These are phyloP conservation scores for Trichechus manatus DNA, from an alignment of 2,113 vertebrate genomes.

Conservation along the genomic window DNA sequence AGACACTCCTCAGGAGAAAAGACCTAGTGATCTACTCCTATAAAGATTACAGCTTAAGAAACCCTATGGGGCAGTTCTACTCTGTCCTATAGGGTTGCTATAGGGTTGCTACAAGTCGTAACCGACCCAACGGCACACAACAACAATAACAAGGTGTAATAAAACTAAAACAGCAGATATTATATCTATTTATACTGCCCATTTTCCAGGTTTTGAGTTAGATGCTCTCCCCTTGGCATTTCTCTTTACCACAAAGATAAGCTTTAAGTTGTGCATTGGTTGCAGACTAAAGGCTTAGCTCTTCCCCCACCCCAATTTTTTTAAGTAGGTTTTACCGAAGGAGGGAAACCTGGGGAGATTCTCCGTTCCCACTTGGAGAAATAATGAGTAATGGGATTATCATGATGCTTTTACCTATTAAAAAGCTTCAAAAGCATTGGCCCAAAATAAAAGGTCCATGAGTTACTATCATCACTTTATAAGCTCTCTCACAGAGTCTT, in stretches of 20 bases:
- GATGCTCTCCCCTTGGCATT: conserved; percentile 2
- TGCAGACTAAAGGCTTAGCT: not conserved
- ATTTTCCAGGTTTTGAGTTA: not conserved
- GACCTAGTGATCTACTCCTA: not conserved
- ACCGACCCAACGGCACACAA: not conserved
- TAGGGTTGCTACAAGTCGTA: not conserved
- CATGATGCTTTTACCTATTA: not conserved
- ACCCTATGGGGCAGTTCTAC: not conserved
- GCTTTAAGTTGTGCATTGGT: not conserved
- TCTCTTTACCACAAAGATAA: not conserved
- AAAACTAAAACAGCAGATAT: not conserved
- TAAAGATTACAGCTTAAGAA: not conserved
- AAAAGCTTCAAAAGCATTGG: not conserved
- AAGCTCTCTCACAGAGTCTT: not conserved
- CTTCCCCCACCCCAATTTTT: not conserved
- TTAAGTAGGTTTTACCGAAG: not conserved
- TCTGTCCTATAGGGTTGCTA: not conserved
- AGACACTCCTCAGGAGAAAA: not conserved
- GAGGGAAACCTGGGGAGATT: not conserved
- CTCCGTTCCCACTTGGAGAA: not conserved
- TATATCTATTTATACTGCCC: not conserved
- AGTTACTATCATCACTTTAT: not conserved
- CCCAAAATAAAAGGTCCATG: conserved; percentile 1
- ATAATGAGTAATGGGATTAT: not conserved
- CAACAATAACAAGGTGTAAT: not conserved